These are phyloP conservation scores for Caenorhabditis briggsae DNA, from an alignment of 1,140 invertebrate species.

Conservation along the genomic window DNA sequence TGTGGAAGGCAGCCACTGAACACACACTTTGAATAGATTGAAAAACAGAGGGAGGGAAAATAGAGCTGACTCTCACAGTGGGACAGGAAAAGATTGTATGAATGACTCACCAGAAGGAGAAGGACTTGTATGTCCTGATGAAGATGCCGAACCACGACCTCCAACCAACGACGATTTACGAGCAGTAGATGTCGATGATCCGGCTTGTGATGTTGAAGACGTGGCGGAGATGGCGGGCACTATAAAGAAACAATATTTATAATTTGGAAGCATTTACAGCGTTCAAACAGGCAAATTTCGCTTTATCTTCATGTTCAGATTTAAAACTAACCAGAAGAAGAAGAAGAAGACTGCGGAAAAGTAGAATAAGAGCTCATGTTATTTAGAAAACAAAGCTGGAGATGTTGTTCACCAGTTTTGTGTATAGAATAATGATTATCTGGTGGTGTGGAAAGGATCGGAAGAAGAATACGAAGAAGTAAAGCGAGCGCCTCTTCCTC, in stretches of 20 bases:
- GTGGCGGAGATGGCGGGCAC: background rate
- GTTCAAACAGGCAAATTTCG: background rate
- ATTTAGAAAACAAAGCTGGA: background rate
- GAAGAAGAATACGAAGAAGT: background rate
- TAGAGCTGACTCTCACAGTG: slow-evolving; percentile 1
- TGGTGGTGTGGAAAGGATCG: slow-evolving; percentile 3
- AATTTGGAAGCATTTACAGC: background rate
- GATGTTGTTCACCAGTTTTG: background rate
- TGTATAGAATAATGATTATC: slow-evolving; percentile 11
- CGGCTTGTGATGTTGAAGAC: slow-evolving; percentile 7
- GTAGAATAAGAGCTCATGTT: slow-evolving; percentile 15
- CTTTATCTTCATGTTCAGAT: too few species aligned
- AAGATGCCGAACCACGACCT: slow-evolving; percentile 55
- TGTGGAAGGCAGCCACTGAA: too few species aligned
- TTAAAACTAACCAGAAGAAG: slow-evolving; percentile 31
- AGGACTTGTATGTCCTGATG: slow-evolving; percentile 60
- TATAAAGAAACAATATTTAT: background rate
- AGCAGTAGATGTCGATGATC: slow-evolving; percentile 8
- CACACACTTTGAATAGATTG: too few species aligned
- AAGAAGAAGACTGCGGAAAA: background rate
- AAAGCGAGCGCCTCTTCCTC: slow-evolving; percentile 20
- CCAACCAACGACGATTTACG: slow-evolving; percentile 58
- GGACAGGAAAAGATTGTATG: background rate
- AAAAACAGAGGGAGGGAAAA: background rate
- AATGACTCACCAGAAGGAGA: slow-evolving; percentile 48